Evolutionary conservation across 2,113 vertebrate species (phyloP).

Genomic region (Reinhardtius hippoglossoides): DNA sequence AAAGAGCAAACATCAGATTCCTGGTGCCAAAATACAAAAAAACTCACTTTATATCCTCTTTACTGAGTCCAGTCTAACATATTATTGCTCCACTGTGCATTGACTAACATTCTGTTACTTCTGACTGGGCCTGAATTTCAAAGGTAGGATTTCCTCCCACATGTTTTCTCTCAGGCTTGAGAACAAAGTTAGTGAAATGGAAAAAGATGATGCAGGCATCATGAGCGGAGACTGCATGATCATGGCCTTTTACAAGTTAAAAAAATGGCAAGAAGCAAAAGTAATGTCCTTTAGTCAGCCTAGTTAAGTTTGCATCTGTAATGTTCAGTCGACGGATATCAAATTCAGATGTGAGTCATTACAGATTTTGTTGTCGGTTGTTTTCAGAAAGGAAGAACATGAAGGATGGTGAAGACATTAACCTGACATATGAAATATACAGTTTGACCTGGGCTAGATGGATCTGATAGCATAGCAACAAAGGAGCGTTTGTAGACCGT

Average conservation of each 20-base stretch:
- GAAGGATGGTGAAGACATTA: no score
- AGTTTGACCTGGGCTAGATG: no score
- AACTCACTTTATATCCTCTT: not conserved
- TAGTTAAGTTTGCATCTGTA: not conserved
- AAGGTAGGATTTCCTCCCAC: not conserved
- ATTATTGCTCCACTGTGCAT: not conserved
- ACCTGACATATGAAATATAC: no score
- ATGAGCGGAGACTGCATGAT: no score
- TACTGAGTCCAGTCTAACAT: not conserved
- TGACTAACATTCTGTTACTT: not conserved
- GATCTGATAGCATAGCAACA: not conserved
- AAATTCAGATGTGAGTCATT: no score
- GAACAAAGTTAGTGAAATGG: not conserved
- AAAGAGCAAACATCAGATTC: not conserved
- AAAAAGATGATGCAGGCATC: not conserved
- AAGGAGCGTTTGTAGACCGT: not conserved
- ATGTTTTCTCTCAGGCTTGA: not conserved
- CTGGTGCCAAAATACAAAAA: not conserved
- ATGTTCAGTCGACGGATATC: no score
- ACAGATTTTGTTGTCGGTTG: not conserved
- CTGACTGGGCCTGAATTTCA: not conserved
- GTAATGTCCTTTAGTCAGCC: not conserved
- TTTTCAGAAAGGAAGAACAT: no score
- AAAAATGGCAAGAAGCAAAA: not conserved
- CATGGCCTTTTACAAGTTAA: not conserved